Percentiles rank a stretch among this genome's conserved stretches.
phyloP scores from a whole-genome alignment of 64 coral and sea anemone genomes.

The Dendrophyllia cribrosa region DNA sequence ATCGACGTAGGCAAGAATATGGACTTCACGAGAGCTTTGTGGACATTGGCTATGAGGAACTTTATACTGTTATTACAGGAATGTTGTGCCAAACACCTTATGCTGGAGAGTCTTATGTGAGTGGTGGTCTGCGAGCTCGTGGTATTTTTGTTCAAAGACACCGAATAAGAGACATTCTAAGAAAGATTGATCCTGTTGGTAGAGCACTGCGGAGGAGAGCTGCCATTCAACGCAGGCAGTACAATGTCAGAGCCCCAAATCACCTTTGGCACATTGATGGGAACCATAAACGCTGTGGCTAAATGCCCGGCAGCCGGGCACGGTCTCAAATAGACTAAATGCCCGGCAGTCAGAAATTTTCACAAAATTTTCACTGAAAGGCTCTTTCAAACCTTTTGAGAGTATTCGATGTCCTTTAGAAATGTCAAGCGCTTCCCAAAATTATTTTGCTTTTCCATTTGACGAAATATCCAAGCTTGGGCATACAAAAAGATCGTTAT shows the following conservation, averaged over 20 bases:
- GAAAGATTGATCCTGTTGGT: conserved; percentile 38
- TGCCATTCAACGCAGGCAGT: conserved; percentile 4
- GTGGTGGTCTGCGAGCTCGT: conserved; percentile 15
- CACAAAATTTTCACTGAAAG: too few relatives aligned
- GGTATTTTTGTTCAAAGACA: conserved; percentile 47
- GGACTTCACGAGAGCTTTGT: conserved; percentile 20
- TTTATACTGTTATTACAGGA: conserved; percentile 19
- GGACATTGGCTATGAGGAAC: conserved; percentile 42
- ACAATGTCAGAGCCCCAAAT: conserved; percentile 32
- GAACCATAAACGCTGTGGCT: too few relatives aligned
- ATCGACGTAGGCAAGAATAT: conserved; percentile 23
- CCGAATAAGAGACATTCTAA: conserved; percentile 34
- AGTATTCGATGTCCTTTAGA: too few relatives aligned
- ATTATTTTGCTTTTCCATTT: too few relatives aligned
- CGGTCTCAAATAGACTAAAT: too few relatives aligned
- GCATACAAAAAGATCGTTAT: too few relatives aligned
- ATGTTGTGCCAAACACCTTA: conserved; percentile 33
- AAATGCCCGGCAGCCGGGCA: too few relatives aligned
- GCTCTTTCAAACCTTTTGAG: too few relatives aligned
- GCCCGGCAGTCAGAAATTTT: too few relatives aligned
- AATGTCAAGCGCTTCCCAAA: too few relatives aligned
- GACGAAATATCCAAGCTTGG: too few relatives aligned
- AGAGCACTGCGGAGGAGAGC: conserved; percentile 32
- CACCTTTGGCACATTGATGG: conserved; percentile 32
- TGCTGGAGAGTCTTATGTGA: conserved; percentile 57